Evolutionary conservation across 2,888 invertebrate genomes (phyloP), one percentile per base, ranked within the genome.

Genomic region (Hedya salicella): DNA sequence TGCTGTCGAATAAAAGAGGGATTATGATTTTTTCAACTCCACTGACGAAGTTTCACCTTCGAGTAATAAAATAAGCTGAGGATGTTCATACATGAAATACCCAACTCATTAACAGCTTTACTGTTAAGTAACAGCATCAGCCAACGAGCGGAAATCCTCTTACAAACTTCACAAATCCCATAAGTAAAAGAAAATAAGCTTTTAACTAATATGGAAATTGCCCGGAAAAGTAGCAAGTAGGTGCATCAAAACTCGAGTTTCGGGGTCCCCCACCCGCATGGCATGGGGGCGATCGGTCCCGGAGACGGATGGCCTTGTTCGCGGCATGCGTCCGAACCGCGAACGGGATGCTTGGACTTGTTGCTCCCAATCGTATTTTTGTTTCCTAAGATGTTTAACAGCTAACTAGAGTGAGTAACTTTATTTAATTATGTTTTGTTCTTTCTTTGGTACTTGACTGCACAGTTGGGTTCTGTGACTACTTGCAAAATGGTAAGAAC

Each of bases 241-340:
- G 63, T 70, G 70, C 70, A 62, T n/a, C n/a, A n/a, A n/a, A n/a
- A n/a, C 64, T 54, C 39, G 52, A 48, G 49, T 44, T 49, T 62
- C 52, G 49, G 67, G 53, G 21, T 39, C 67, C 17, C 11, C 25
- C 13, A 40, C 13, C 16, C 6, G 4, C 25, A 21, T 25, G 21
- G 67, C 62, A 64, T 52, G 71, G 71, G 62, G 71, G 69, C 74
- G 80, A 82, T 82, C 75, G 72, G 77, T 72, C 74, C 72, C 78
- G 77, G 83, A 85, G 87, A 87, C 83, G 83, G 83, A 85, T 82
- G 79, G 83, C 8, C 85, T 82, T 87, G 82, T 87, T 88, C 85
- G 80, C 77, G 76, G 71, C 85, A 81, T 80, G 80, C 82, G 83
- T 81, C 82, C 83, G 81, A 36, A 56, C 21, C 44, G 56, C 80